Conservation (phyloP, 1,140 invertebrate genomes). For the Goniozus legneri region DNA sequence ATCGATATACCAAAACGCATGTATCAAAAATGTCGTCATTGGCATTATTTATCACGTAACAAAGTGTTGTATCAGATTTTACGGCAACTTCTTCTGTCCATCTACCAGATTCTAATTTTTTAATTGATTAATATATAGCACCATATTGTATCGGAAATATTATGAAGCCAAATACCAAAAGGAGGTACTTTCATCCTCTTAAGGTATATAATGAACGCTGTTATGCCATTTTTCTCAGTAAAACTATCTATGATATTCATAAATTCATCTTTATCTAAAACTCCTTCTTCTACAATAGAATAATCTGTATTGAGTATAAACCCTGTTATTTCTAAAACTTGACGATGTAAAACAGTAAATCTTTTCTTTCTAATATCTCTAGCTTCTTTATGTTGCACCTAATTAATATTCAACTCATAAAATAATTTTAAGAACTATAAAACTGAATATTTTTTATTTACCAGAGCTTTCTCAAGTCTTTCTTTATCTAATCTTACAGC, state of each 20-base stretch:
- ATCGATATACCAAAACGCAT: conserved; percentile 57
- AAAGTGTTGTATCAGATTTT: conserved; percentile 47
- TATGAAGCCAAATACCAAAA: not conserved
- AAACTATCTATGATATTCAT: conserved; percentile 59
- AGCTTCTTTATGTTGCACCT: conserved; percentile 56
- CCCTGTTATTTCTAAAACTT: conserved; percentile 64
- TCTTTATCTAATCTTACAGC: no score
- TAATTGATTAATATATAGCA: conserved; percentile 1
- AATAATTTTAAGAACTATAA: no score
- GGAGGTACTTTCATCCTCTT: conserved; percentile 38
- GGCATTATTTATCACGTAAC: conserved; percentile 54
- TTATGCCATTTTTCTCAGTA: conserved; percentile 49
- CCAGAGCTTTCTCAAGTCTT: no score
- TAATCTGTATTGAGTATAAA: conserved; percentile 55
- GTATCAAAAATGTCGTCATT: conserved; percentile 50
- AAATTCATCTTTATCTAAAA: conserved; percentile 61
- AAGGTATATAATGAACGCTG: conserved; percentile 55
- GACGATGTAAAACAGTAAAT: conserved; percentile 58
- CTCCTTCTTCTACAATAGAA: conserved; percentile 62
- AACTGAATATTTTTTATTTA: no score
- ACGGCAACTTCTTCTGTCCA: conserved; percentile 39
- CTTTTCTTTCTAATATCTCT: conserved; percentile 50
- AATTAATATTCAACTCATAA: no score
- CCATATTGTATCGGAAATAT: conserved; percentile 3
- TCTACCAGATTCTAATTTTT: conserved; percentile 54